Evolutionary conservation across 1,140 invertebrate genomes (phyloP), one percentile per base, ranked within the genome.

Genomic region (Dendroctonus ponderosae): DNA sequence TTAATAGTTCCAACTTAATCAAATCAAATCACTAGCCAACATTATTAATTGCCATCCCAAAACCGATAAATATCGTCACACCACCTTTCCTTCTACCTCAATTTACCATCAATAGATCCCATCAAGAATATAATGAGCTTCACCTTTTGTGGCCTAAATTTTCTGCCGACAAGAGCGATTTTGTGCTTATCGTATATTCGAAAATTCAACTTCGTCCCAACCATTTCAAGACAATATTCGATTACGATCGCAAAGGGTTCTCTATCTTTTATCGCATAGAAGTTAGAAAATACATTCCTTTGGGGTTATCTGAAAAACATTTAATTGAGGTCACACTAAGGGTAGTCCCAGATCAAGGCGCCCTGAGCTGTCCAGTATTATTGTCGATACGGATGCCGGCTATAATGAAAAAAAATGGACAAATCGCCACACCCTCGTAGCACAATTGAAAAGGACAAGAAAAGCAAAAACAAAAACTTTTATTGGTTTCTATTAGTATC

Each of bases 291-390:
- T 43, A 15, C 12, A 58, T 58, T 14, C 38, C 53, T 40, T 15
- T 42, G 56, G 53, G 56, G 56, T 44, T 58, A 58, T 58, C 56
- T 11, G 56, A 58, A 58, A 58, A 58, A 43, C 56, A 43, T 58
- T 58, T 58, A 58, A 58, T 58, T 41, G 56, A 37, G 42, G 56
- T 44, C 56, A 37, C 42, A 43, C 42, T 43, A 14, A 38, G 46
- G 42, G 42, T 44, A 43, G 56, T 43, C 56, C 40, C 15, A 38
- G 12, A 44, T 44, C 46, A 44, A 44, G 12, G 15, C 40, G 56
- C 56, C 38, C 26, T 11, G 39, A 41, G 53, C 53, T 44, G 44
- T 58, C 26, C 43, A 43, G 42, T 26, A 44, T 58, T 58, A 44
- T 58, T 58, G 41, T n/a, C 26, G 5, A 58, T 58, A 44, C 42